phyloP scores from a whole-genome alignment of 2,797 vertebrate genomes.

The Channa striata region DNA sequence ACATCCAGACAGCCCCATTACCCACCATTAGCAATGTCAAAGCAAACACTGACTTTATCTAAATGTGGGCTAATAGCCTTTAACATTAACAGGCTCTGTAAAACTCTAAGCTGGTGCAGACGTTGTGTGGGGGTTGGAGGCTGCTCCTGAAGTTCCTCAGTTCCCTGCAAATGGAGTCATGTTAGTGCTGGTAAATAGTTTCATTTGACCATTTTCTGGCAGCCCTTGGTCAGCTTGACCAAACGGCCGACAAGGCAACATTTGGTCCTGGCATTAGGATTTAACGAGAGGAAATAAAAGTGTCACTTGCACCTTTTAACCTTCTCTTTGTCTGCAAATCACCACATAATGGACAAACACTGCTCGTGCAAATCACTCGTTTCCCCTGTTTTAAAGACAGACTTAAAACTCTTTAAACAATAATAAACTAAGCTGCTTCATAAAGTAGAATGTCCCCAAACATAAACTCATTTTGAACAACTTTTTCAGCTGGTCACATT shows the following conservation, averaged over 20 bases:
- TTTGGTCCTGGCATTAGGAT: constrained; percentile 62
- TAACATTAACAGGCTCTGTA: constrained; percentile 69
- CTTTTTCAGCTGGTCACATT: too few species aligned
- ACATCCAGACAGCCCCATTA: constrained; percentile 65
- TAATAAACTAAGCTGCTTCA: too few species aligned
- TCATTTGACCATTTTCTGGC: neutral
- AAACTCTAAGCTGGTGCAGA: constrained; percentile 46
- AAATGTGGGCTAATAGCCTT: constrained; percentile 70
- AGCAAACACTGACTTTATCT: constrained; percentile 81
- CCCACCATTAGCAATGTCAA: constrained; percentile 69
- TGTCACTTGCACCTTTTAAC: constrained; percentile 62
- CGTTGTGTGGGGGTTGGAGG: neutral
- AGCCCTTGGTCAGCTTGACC: constrained; percentile 12
- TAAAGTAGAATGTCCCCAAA: too few species aligned
- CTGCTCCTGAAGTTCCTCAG: too few species aligned
- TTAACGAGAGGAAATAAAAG: constrained; percentile 69
- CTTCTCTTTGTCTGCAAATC: constrained; percentile 62
- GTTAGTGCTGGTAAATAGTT: neutral
- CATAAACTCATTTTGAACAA: too few species aligned
- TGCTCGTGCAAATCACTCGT: constrained; percentile 1
- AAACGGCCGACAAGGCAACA: constrained; percentile 39
- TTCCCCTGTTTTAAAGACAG: constrained; percentile 14
- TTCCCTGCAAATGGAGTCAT: constrained; percentile 7
- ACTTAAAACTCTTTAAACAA: too few species aligned
- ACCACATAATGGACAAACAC: constrained; percentile 49